Base-by-base conservation (phyloP, 2,113 vertebrate species). In the Halcyon senegalensis region DNA sequence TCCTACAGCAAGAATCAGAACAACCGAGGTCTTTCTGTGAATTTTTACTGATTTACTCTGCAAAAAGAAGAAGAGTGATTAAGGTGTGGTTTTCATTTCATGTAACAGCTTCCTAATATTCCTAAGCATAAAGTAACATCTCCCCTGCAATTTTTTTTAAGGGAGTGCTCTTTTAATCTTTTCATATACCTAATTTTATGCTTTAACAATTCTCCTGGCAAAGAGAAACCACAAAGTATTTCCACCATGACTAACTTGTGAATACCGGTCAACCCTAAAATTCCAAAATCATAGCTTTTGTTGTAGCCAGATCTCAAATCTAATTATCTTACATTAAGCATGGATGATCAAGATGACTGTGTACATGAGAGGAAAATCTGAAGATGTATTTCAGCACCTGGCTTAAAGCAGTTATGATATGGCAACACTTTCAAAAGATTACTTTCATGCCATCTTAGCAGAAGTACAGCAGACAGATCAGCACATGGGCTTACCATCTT, bases 401-500 rank as follows among this genome's bases (percentile, higher is more conserved):
- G 96, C 83, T 97, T 77, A 93, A 97, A 96, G 95, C 93, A 96
- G 97, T 93, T 97, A 96, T 96, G 96, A 69, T 73, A 97, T 97
- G 97, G 94, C 90, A 96, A 97, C 95, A 96, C 95, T 96, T 84
- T 93, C 95, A 97, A 87, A 50, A 96, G 75, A 92, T 94, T 95
- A 97, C 48, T 97, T 94, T 97, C 97, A 98, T 97, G 97, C 97
- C 97, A 91, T 94, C 92, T 90, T 70, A 96, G 96, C 76, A 90
- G 95, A 94, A 97, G 95, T 97, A 98, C 96, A 98, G 97, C 95
- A 98, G 97, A 98, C 92, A 98, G 95, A 98, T 97, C 97, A 97
- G 98, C 98, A 98, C 97, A 98, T 89, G 92, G 97, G 97, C 99
- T 99, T 99, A 99, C 99, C 99, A 98, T 98, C 98, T 99, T 99